phyloP scores from a whole-genome alignment of 2,888 invertebrate genomes.

The Agrotis clavis region DNA sequence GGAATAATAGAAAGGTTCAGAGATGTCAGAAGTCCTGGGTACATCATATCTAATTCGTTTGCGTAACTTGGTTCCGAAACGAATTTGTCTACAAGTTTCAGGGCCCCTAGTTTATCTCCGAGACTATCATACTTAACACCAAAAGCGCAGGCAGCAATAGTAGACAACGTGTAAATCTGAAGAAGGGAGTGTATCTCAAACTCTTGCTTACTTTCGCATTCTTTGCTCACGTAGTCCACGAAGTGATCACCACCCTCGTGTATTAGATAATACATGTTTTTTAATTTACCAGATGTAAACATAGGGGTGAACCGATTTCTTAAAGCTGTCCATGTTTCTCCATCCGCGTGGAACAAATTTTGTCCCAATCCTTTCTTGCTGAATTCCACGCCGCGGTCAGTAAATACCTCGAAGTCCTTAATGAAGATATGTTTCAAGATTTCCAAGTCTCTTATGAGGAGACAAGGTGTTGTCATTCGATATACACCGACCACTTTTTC shows the following conservation, averaged over 20 bases:
- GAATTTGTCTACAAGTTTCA: conserved; percentile 58
- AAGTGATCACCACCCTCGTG: conserved; percentile 71
- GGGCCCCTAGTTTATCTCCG: conserved; percentile 52
- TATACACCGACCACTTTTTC: conserved; percentile 80
- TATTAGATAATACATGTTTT: conserved; percentile 77
- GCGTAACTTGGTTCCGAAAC: conserved; percentile 50
- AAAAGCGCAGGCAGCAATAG: conserved; percentile 75
- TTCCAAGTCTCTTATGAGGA: conserved; percentile 78
- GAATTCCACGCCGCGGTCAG: conserved; percentile 75
- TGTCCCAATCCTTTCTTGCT: conserved; percentile 73
- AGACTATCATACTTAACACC: conserved; percentile 71
- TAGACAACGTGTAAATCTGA: conserved; percentile 71
- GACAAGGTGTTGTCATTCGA: conserved; percentile 74
- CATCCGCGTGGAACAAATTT: conserved; percentile 78
- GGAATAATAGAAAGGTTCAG: conserved; percentile 72
- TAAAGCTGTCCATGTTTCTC: conserved; percentile 75
- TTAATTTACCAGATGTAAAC: conserved; percentile 80
- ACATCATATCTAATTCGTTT: conserved; percentile 73
- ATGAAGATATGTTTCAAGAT: conserved; percentile 77
- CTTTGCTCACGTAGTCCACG: conserved; percentile 60
- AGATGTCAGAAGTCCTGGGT: conserved; percentile 73
- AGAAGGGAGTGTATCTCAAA: conserved; percentile 68
- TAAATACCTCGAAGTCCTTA: conserved; percentile 78
- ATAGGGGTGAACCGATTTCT: conserved; percentile 75
- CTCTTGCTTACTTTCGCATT: conserved; percentile 60